These are phyloP conservation scores for Encarsia formosa DNA, from an alignment of 2,888 invertebrate species.

Conservation along the genomic window DNA sequence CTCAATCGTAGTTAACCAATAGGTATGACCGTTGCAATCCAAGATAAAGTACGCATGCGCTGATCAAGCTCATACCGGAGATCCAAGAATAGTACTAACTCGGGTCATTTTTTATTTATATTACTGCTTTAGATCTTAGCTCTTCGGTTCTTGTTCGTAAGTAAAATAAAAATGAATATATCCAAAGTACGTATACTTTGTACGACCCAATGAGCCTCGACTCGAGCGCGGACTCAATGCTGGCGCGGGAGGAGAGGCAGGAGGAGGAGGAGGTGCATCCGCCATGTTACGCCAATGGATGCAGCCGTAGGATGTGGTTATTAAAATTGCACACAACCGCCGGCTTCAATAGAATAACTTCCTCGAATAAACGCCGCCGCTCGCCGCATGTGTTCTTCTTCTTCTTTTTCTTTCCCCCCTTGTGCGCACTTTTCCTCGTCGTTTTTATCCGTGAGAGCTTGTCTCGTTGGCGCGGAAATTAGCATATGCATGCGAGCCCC, in stretches of 20 bases:
- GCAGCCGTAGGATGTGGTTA: slow-evolving; percentile 48
- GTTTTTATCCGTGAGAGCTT: slow-evolving; percentile 24
- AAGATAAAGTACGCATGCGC: no score
- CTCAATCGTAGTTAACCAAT: no score
- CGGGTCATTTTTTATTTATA: no score
- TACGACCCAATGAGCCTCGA: no score
- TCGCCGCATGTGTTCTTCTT: slow-evolving; percentile 45
- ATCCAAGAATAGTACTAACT: no score
- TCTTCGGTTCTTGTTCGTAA: no score
- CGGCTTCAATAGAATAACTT: slow-evolving; percentile 38
- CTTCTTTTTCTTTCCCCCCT: slow-evolving; percentile 56
- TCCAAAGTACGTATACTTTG: no score
- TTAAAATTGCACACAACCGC: slow-evolving; percentile 45
- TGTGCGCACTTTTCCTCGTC: slow-evolving; percentile 47
- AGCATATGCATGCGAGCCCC: slow-evolving; percentile 28
- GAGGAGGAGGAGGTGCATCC: slow-evolving; percentile 31
- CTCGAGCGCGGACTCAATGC: no score
- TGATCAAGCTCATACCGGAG: no score
- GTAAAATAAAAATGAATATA: no score
- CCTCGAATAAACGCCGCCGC: slow-evolving; percentile 33
- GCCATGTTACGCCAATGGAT: slow-evolving; percentile 42
- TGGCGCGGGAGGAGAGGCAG: neutral
- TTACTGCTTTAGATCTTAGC: no score
- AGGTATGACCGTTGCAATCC: no score
- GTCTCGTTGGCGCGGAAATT: slow-evolving; percentile 39